A percentile compares a stretch with the other conserved stretches of the same genome.
Conservation (phyloP, 2,888 invertebrate genomes). For the Leucophenga montana region DNA sequence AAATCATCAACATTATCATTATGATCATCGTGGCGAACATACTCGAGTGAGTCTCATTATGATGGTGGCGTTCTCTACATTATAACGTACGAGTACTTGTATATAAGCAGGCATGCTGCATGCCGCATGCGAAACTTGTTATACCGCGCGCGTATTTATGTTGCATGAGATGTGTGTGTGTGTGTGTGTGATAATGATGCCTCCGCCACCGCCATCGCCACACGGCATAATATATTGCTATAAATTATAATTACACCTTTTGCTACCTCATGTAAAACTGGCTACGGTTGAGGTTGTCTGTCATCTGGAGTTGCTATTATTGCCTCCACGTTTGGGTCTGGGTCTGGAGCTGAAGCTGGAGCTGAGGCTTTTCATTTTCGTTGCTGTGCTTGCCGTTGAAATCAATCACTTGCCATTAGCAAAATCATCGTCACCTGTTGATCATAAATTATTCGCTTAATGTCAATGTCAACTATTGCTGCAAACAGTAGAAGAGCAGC, state of each 20-base stretch:
- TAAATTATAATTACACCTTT: constrained; percentile 4
- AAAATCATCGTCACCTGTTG: constrained; percentile 57
- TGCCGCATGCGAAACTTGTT: constrained; percentile 4
- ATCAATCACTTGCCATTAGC: constrained; percentile 54
- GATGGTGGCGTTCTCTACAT: too few relatives aligned
- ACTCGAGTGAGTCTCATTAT: background rate
- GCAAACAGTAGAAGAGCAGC: too few relatives aligned
- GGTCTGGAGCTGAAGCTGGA: too few relatives aligned
- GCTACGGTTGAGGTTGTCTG: background rate
- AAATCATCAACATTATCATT: constrained; percentile 6
- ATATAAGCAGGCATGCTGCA: background rate
- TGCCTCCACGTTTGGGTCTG: background rate
- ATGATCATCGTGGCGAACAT: background rate
- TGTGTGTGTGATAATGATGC: background rate
- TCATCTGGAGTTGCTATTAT: background rate
- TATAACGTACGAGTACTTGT: too few relatives aligned
- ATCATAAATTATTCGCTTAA: constrained; percentile 50
- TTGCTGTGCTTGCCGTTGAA: constrained; percentile 26
- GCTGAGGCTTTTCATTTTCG: background rate
- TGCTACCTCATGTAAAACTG: background rate
- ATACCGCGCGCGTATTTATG: constrained; percentile 9
- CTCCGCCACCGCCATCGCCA: too few relatives aligned
- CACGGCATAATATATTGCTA: background rate
- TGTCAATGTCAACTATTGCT: constrained; percentile 2
- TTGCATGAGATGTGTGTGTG: background rate